Percentiles rank a stretch among this genome's conserved stretches.
Conservation (phyloP, 2,888 invertebrate genomes). For the Melitaea athalia region DNA sequence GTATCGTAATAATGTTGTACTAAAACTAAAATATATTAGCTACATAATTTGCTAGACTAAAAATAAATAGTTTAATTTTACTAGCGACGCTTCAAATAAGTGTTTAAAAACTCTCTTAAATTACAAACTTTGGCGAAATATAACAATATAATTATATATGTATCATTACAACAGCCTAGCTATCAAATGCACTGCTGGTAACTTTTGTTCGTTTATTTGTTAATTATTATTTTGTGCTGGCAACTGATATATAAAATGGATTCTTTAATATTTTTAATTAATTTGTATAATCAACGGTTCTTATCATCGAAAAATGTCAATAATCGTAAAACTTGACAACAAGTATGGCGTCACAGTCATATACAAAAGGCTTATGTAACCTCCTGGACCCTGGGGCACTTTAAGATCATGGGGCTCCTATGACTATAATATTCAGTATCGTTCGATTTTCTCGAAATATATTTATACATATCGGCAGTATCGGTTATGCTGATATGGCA, state of each 20-base stretch:
- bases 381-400: no score
- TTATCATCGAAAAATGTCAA: background rate
- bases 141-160: constrained; percentile 67
- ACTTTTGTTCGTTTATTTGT: constrained; percentile 40
- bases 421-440: no score
- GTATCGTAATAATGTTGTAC: constrained; percentile 64
- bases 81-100: constrained; percentile 68
- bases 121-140: constrained; percentile 78
- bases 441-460: no score
- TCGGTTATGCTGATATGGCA: no score
- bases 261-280: constrained; percentile 4
- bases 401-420: no score
- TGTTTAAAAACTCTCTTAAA: constrained; percentile 68
- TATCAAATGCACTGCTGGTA: constrained; percentile 56
- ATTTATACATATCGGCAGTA: no score
- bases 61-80: constrained; percentile 54
- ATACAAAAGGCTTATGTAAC: background rate
- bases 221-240: constrained; percentile 31
- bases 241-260: constrained; percentile 34
- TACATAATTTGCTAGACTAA: constrained; percentile 49
- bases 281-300: background rate
- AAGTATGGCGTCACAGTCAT: background rate
- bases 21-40: constrained; percentile 56
- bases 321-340: background rate
- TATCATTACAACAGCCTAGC: constrained; percentile 59